phyloP scores from a whole-genome alignment of 1,140 invertebrate genomes.

The Euura lappo region DNA sequence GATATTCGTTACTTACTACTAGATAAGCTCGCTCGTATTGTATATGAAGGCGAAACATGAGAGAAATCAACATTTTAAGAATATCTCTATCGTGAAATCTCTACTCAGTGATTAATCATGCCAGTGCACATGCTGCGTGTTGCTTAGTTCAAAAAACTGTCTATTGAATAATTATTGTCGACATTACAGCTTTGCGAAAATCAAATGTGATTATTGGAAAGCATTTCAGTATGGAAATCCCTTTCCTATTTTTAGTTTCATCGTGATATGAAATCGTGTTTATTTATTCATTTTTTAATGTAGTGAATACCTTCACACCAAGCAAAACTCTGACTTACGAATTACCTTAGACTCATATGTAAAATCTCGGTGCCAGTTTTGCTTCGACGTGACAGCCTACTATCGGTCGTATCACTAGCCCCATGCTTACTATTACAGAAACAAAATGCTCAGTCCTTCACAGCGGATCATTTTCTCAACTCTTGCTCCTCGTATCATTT shows the following conservation, averaged over 20 bases:
- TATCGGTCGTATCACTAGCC: constrained; percentile 39
- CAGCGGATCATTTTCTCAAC: background rate
- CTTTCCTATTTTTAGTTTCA: background rate
- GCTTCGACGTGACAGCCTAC: constrained; percentile 50
- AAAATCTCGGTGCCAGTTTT: constrained; percentile 61
- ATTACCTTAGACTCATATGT: constrained; percentile 61
- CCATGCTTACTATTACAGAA: constrained; percentile 49
- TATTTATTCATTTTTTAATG: background rate
- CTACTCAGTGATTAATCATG: background rate
- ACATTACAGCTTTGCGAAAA: background rate
- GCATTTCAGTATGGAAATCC: background rate
- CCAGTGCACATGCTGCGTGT: background rate
- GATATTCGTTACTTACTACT: background rate
- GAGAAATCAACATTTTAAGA: background rate
- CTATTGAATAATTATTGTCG: background rate
- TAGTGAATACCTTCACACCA: constrained; percentile 36
- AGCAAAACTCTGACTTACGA: constrained; percentile 32
- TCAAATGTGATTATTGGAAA: background rate
- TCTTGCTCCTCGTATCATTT: background rate
- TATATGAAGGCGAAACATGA: background rate
- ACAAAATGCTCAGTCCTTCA: constrained; percentile 12
- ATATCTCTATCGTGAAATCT: background rate
- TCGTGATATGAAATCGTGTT: background rate
- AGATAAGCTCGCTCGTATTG: background rate
- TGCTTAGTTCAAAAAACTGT: background rate